Evolutionary conservation across 2,113 vertebrate species (phyloP).

Genomic region (Rissa tridactyla): DNA sequence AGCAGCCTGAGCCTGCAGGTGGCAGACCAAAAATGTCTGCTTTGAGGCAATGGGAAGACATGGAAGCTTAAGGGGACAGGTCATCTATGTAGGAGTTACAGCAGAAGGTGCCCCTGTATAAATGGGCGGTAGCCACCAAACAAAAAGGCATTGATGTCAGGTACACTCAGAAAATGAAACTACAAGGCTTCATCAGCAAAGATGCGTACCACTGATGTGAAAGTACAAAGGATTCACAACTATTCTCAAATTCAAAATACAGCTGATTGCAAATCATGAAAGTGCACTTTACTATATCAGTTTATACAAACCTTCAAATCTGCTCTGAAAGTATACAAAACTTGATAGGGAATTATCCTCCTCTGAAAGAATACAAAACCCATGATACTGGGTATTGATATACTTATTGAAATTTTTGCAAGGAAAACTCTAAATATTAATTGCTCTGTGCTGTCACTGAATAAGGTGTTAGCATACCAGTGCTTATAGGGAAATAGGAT

Average conservation of each 20-base stretch:
- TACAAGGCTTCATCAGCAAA: background rate
- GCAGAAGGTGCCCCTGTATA: background rate
- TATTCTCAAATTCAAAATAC: background rate
- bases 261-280: background rate
- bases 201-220: background rate
- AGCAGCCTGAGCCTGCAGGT: background rate
- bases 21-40: background rate
- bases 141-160: background rate
- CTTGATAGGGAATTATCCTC: background rate
- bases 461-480: constrained; percentile 2
- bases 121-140: background rate
- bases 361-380: background rate
- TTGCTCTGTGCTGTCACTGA: constrained; percentile 11
- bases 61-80: background rate
- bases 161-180: background rate
- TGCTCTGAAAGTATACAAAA: background rate
- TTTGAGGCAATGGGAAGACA: background rate
- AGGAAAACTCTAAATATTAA: constrained; percentile 16
- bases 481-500: background rate
- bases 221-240: background rate
- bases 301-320: background rate
- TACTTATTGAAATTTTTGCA: background rate
- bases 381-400: background rate
- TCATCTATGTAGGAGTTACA: background rate
- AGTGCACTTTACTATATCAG: background rate